Conservation (phyloP, 2,888 invertebrate species). For the Xestia c-nigrum region DNA sequence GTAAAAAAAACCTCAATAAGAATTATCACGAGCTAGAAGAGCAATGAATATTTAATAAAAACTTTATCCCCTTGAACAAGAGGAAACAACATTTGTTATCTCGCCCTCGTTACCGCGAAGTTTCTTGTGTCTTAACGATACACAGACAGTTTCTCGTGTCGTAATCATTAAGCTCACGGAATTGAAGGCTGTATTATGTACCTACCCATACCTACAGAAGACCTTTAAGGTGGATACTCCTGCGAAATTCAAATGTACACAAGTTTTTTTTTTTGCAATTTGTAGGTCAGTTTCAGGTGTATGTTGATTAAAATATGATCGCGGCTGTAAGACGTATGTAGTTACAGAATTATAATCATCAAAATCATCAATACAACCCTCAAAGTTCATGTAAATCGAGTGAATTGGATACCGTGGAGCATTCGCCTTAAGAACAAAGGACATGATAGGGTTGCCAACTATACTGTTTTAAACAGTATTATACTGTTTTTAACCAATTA, state of each 20-base stretch:
- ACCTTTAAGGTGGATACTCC: not conserved
- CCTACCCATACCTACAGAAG: conserved; percentile 6
- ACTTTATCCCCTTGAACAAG: conserved; percentile 57
- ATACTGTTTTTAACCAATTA: too few relatives aligned
- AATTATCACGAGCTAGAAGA: conserved; percentile 48
- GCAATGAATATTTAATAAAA: conserved; percentile 60
- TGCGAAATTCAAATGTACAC: too few relatives aligned
- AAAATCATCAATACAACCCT: too few relatives aligned
- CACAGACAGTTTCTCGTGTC: conserved; percentile 32
- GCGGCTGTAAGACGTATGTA: too few relatives aligned
- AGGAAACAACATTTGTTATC: conserved; percentile 61
- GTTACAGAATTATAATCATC: too few relatives aligned
- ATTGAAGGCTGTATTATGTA: conserved; percentile 23
- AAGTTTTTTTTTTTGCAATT: too few relatives aligned
- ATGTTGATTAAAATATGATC: too few relatives aligned
- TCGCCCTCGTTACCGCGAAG: conserved; percentile 55
- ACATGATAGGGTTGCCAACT: too few relatives aligned
- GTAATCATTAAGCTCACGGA: conserved; percentile 35
- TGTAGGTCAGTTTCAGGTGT: too few relatives aligned
- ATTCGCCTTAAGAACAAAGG: conserved; percentile 17
- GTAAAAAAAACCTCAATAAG: conserved; percentile 31
- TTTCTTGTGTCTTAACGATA: conserved; percentile 49
- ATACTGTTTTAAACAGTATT: too few relatives aligned
- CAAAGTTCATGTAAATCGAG: too few relatives aligned
- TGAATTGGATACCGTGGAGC: too few relatives aligned